Conservation (phyloP, 1,140 invertebrate species). For the Lycorma delicatula region DNA sequence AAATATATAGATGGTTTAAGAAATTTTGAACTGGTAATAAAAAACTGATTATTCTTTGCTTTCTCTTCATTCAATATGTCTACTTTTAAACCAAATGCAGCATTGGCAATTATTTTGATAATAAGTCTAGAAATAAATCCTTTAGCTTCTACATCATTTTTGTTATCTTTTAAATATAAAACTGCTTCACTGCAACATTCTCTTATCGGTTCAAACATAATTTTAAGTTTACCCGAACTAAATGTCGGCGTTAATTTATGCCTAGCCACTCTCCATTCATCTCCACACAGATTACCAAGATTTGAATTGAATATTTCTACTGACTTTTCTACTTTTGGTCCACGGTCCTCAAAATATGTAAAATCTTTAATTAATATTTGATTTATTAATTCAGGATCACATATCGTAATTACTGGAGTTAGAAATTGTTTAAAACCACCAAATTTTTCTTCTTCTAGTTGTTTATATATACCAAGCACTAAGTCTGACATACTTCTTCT, state of each 20-base stretch:
- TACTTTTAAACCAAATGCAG: too few relatives aligned
- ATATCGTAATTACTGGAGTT: constrained; percentile 41
- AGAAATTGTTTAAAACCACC: constrained; percentile 37
- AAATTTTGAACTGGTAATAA: too few relatives aligned
- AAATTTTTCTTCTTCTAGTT: constrained; percentile 13
- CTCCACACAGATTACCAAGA: constrained; percentile 37
- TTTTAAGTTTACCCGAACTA: constrained; percentile 47
- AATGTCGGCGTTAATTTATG: constrained; percentile 49
- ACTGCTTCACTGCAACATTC: constrained; percentile 37
- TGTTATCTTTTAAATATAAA: constrained; percentile 29
- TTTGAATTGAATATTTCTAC: constrained; percentile 37
- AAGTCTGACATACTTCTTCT: constrained; percentile 24
- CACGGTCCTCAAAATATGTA: constrained; percentile 42
- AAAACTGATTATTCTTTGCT: too few relatives aligned
- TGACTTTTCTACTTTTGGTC: constrained; percentile 38
- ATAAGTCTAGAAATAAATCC: too few relatives aligned
- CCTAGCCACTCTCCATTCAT: constrained; percentile 46
- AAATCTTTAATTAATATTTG: constrained; percentile 52
- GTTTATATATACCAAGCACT: constrained; percentile 17
- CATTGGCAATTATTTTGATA: too few relatives aligned
- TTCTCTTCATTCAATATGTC: too few relatives aligned
- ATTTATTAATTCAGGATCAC: constrained; percentile 50
- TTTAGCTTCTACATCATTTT: too few relatives aligned
- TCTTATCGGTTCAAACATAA: constrained; percentile 43
- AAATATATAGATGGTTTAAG: too few relatives aligned